Conservation (phyloP, 30 jellyfish, hydroid and myxozoan species). For the Aurelia aurita region DNA sequence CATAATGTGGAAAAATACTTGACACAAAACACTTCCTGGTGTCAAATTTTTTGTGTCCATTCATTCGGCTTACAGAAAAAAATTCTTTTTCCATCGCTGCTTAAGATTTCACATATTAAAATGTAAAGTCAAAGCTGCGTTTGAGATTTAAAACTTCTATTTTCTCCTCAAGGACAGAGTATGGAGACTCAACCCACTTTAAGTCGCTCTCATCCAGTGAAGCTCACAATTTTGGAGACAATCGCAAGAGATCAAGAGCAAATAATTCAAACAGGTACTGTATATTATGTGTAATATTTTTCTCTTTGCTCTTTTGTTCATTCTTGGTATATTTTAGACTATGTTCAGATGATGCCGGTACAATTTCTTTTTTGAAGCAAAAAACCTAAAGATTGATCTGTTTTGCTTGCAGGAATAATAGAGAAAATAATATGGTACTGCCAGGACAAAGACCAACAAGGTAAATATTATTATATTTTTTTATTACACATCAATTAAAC, state of each 20-base stretch:
- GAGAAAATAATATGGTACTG: constrained; percentile 14
- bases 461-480: no score
- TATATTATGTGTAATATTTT: no score
- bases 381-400: neutral
- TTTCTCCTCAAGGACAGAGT: constrained; percentile 6
- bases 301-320: neutral
- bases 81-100: no score
- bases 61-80: no score
- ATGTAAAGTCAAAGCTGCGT: neutral
- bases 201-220: neutral
- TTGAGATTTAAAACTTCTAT: neutral
- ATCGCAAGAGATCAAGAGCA: neutral
- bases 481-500: no score
- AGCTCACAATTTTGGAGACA: neutral
- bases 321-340: neutral
- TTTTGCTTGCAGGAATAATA: constrained; percentile 5
- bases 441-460: constrained; percentile 25
- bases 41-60: no score
- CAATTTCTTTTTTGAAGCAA: neutral
- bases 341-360: no score
- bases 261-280: neutral
- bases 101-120: no score
- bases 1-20: no score
- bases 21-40: no score
- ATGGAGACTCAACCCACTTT: constrained; percentile 4